These are phyloP conservation scores for human DNA, from an alignment of 2,113 vertebrate genomes.

Conservation along the genomic window GRCh38 chr2:232977501-232978000, in stretches of 20 bases:
- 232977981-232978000: background rate
- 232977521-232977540: background rate
- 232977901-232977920: background rate
- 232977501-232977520: background rate
- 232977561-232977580: background rate
- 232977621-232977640: rapidly evolving
- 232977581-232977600: background rate
- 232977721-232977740: too few relatives aligned
- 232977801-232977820: background rate
- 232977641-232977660: background rate
- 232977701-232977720: background rate
- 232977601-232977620: background rate
- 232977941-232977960: too few relatives aligned
- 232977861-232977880: background rate
- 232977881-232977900: background rate
- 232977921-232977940: rapidly evolving
- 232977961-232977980: background rate
- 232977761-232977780: background rate
- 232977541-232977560: background rate
- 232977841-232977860: too few relatives aligned
- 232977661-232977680: too few relatives aligned
- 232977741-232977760: background rate
- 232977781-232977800: too few relatives aligned
- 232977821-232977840: background rate
- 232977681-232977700: background rate